These are phyloP conservation scores for Oxyura jamaicensis DNA, from an alignment of 2,113 vertebrate genomes.

Conservation along the genomic window DNA sequence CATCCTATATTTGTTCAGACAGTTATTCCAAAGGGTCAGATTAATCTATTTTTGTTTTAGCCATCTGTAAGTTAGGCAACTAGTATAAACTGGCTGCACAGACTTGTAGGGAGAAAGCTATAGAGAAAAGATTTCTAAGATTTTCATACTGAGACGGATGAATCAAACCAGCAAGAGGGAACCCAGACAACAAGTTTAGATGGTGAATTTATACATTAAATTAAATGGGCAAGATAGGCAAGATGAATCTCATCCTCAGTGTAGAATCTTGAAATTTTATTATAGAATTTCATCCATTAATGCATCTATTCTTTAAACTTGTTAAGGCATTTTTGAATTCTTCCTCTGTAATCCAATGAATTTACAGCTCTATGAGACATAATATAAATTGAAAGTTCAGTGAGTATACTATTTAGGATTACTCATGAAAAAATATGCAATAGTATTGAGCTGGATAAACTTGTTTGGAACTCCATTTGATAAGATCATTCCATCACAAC, in stretches of 20 bases:
- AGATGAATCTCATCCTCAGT: not conserved
- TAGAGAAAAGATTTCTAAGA: not conserved
- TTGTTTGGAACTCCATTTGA: not conserved
- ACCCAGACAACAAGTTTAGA: not conserved
- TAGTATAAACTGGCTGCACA: not conserved
- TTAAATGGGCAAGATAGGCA: not conserved
- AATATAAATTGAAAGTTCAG: not conserved
- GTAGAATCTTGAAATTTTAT: not conserved
- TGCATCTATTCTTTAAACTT: not conserved
- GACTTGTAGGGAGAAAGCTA: not conserved
- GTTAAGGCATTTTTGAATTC: not conserved
- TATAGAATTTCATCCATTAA: not conserved
- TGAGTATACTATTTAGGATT: not conserved
- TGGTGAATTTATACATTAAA: not conserved
- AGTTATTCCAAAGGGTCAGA: not conserved
- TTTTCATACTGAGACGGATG: not conserved
- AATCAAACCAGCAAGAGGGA: not conserved
- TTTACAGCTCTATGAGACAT: not conserved
- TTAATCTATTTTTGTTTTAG: not conserved
- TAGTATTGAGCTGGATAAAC: not conserved
- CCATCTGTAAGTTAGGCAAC: not conserved
- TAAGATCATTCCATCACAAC: not conserved
- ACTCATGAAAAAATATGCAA: not conserved
- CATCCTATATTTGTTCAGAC: not conserved
- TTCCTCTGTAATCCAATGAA: not conserved